Evolutionary conservation across 2,797 vertebrate genomes (phyloP).

Genomic region (Hyperoplus lanceolatus): DNA sequence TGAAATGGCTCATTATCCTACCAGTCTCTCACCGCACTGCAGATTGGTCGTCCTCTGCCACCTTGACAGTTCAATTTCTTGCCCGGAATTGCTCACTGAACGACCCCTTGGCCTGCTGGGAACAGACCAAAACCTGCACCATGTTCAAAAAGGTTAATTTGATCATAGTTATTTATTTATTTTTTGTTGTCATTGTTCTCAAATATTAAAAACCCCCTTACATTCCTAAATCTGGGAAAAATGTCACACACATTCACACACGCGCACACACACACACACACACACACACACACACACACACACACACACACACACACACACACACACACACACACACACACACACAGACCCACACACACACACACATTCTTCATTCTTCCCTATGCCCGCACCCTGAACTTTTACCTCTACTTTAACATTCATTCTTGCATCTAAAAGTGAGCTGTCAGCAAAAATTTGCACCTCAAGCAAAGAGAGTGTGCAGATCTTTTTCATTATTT

Average conservation of each 20-base stretch:
- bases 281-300: not conserved
- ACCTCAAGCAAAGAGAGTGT: not conserved
- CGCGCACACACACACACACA: not conserved
- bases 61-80: slow-evolving; percentile 7
- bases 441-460: not conserved
- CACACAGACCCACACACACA: too few relatives aligned
- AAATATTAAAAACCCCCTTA: not conserved
- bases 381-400: not conserved
- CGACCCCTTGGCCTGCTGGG: not conserved
- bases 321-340: too few relatives aligned
- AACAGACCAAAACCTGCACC: not conserved
- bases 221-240: not conserved
- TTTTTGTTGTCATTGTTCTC: slow-evolving; percentile 1
- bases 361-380: too few relatives aligned
- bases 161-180: not conserved
- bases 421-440: not conserved
- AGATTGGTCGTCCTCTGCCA: not conserved
- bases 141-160: not conserved
- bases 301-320: too few relatives aligned
- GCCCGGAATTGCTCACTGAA: not conserved
- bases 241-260: not conserved
- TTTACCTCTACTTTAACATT: not conserved
- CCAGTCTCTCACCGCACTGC: not conserved
- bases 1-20: not conserved
- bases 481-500: not conserved